phyloP scores from a whole-genome alignment of 2,797 vertebrate species.

The Coreius guichenoti region DNA sequence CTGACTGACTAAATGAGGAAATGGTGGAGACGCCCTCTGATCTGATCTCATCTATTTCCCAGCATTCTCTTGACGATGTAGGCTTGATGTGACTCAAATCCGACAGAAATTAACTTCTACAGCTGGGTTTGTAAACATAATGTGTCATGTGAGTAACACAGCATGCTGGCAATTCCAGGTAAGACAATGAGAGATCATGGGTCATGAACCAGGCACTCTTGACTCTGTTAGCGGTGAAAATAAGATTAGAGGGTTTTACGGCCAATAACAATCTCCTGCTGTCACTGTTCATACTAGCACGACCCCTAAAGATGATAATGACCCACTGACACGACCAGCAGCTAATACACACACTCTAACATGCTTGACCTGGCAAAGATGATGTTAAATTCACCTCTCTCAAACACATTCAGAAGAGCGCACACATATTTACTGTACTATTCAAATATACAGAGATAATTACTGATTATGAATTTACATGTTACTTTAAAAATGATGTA shows the following conservation, averaged over 20 bases:
- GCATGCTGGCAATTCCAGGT: neutral
- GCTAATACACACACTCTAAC: neutral
- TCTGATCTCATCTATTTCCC: constrained; percentile 30
- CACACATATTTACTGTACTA: neutral
- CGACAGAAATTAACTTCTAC: neutral
- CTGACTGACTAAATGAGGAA: constrained; percentile 35
- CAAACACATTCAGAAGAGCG: neutral
- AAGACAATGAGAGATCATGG: constrained; percentile 18
- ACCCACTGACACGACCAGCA: neutral
- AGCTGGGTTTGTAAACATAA: neutral
- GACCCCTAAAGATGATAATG: neutral
- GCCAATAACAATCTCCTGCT: neutral
- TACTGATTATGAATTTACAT: neutral
- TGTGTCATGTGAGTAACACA: neutral
- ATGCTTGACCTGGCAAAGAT: neutral
- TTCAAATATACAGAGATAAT: neutral
- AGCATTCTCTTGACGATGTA: constrained; percentile 30
- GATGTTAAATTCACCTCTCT: neutral
- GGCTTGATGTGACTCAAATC: constrained; percentile 24
- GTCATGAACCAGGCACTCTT: constrained; percentile 4
- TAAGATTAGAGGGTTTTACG: constrained; percentile 39
- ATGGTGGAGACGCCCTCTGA: constrained; percentile 11
- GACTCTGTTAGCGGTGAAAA: constrained; percentile 23
- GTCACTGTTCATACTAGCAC: neutral
- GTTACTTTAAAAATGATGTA: neutral